Conservation (phyloP, 2,113 vertebrate genomes). For the Laterallus jamaicensis region DNA sequence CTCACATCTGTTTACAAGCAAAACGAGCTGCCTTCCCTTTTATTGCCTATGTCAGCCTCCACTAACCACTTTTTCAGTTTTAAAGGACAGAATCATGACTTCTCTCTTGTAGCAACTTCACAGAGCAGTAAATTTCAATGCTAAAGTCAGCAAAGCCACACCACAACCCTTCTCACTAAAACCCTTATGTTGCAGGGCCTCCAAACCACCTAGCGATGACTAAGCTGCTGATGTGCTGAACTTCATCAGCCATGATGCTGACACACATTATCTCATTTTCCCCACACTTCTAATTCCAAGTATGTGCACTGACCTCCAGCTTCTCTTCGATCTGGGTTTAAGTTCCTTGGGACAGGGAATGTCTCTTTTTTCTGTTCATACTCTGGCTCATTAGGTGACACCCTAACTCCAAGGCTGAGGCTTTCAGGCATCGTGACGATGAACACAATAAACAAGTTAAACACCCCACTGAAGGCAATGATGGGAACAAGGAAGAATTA, state of each 20-base stretch:
- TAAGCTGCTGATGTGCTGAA: not conserved
- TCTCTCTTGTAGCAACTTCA: not conserved
- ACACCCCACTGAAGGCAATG: not conserved
- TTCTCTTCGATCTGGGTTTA: not conserved
- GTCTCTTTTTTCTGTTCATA: not conserved
- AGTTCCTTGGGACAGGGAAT: not conserved
- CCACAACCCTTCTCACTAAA: not conserved
- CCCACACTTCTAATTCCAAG: not conserved
- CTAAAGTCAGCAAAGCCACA: not conserved
- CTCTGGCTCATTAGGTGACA: not conserved
- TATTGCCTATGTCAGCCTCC: not conserved
- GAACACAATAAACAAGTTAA: not conserved
- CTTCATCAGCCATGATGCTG: not conserved
- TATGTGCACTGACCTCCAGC: not conserved
- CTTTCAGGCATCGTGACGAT: not conserved
- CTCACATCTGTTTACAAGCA: not conserved
- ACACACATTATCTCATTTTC: not conserved
- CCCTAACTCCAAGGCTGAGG: not conserved
- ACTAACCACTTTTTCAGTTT: not conserved
- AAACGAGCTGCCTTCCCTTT: not conserved
- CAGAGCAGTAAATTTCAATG: not conserved
- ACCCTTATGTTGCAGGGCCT: not conserved
- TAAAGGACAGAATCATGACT: not conserved
- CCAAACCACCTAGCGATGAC: not conserved
- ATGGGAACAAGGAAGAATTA: not conserved